Evolutionary conservation across 2,888 invertebrate genomes (phyloP).

Genomic region (Cremastobaeus sp.): DNA sequence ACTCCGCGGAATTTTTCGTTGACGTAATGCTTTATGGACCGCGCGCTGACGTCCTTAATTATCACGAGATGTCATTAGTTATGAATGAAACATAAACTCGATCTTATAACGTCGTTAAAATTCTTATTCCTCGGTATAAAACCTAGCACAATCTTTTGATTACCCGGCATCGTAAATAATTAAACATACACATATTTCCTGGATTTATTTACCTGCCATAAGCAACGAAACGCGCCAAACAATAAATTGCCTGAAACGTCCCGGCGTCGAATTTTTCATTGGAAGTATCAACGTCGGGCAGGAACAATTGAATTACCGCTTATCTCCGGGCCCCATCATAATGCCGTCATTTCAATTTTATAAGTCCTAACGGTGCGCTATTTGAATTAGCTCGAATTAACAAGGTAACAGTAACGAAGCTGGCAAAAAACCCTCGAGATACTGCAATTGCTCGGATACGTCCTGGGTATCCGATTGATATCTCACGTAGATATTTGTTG

Average conservation of each 20-base stretch:
- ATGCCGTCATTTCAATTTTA: conserved; percentile 36
- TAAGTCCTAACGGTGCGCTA: conserved; percentile 46
- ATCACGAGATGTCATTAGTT: conserved; percentile 20
- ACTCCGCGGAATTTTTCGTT: conserved; percentile 8
- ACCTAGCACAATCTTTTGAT: conserved; percentile 16
- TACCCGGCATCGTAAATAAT: conserved; percentile 23
- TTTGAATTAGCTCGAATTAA: conserved; percentile 39
- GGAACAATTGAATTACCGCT: conserved; percentile 26
- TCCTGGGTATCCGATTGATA: conserved; percentile 40
- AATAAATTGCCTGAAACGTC: neutral
- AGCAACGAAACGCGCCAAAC: neutral
- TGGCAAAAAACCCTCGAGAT: conserved; percentile 21
- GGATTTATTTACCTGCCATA: conserved; percentile 20
- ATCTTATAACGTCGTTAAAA: conserved; percentile 25
- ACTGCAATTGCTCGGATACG: conserved; percentile 39
- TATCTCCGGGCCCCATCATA: conserved; percentile 13
- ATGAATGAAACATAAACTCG: conserved; percentile 26
- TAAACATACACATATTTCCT: conserved; percentile 3
- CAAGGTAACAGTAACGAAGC: conserved; percentile 41
- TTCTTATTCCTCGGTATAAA: conserved; percentile 14
- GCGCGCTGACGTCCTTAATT: neutral
- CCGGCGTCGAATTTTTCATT: too few relatives aligned
- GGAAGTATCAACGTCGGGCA: too few relatives aligned
- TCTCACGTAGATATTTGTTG: conserved; percentile 47
- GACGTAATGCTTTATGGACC: conserved; percentile 7